Base-by-base conservation (phyloP, 2,113 vertebrate species). In the Arvicanthis niloticus region DNA sequence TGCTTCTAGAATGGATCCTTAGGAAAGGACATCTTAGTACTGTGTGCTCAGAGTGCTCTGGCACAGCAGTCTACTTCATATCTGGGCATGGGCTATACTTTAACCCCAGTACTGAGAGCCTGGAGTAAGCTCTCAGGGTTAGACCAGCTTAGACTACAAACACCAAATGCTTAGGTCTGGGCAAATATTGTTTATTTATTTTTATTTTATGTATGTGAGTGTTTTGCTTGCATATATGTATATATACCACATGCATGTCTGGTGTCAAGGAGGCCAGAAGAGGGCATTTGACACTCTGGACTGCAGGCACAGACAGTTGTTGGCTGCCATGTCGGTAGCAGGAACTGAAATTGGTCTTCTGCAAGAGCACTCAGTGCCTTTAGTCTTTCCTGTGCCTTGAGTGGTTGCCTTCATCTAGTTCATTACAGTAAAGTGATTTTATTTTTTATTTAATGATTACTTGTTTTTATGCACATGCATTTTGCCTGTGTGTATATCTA, bases 1-100 rank as follows among this genome's bases (percentile, higher is more conserved):
- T 24, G 24, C 21, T 65, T 97, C 13, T 91, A 68, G 31, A 94
- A 45, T 87, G 15, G 73, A 73, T 75, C 45, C 88, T 89, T 48
- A 75, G 62, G 84, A 40, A 65, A 91, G n/a, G 48, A 81, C 82
- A 65, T 96, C 62, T 45, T 89, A 78, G 81, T 37, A 15, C 45
- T 93, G 77, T 84, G 10, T 34, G n/a, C 40, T 42, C 21, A 93
- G 9, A 91, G 6, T 31, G 90, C 17, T 87, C 91, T 73, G 84
- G 58, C 26, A 73, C 29, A 48, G 42, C 17, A 12, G 67, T 67
- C 19, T 67, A 48, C 17, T 70, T 13, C 67, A 40, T 3, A 37
- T 4, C 31, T 53, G 42, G 31, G 17, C 40, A 34, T n/a, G 21
- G 40, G 24, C 16, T 51, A 80, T 4, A 80, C 31, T 80, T 16